phyloP scores from a whole-genome alignment of 2,113 vertebrate species.

The Lamprotornis superbus region DNA sequence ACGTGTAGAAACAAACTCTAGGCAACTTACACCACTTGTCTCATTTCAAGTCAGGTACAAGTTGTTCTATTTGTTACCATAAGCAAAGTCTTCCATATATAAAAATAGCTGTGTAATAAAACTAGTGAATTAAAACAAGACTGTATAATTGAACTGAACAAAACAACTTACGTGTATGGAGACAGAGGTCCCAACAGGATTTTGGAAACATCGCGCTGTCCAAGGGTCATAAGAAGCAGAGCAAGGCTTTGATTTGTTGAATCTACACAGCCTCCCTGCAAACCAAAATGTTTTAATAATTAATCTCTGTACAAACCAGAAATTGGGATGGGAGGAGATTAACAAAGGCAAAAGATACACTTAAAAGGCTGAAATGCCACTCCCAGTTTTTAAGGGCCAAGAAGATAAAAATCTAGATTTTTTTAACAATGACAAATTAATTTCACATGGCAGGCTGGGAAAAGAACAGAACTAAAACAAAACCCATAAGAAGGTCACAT shows the following conservation, averaged over 20 bases:
- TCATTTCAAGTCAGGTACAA: background rate
- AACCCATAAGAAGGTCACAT: background rate
- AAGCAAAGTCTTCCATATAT: background rate
- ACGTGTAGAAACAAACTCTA: background rate
- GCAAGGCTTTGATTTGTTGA: conserved; percentile 94
- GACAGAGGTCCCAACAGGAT: conserved; percentile 91
- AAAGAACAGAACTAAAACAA: background rate
- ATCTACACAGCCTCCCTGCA: conserved; percentile 94
- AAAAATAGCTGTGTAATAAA: background rate
- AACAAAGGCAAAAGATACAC: background rate
- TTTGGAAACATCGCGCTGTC: conserved; percentile 97
- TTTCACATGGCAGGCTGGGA: background rate
- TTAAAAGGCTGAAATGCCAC: background rate
- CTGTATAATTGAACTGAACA: background rate
- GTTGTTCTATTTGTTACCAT: background rate
- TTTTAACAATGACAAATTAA: background rate
- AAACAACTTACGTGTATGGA: conserved; percentile 90
- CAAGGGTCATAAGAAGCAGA: conserved; percentile 93
- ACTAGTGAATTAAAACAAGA: background rate
- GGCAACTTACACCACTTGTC: background rate
- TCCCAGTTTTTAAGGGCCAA: background rate
- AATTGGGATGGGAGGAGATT: background rate
- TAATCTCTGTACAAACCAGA: conserved; percentile 61
- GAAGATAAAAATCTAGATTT: conserved; percentile 11
- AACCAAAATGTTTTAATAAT: conserved; percentile 69